Base-by-base conservation (phyloP, 2,888 invertebrate species). In the Tetramorium bicarinatum region DNA sequence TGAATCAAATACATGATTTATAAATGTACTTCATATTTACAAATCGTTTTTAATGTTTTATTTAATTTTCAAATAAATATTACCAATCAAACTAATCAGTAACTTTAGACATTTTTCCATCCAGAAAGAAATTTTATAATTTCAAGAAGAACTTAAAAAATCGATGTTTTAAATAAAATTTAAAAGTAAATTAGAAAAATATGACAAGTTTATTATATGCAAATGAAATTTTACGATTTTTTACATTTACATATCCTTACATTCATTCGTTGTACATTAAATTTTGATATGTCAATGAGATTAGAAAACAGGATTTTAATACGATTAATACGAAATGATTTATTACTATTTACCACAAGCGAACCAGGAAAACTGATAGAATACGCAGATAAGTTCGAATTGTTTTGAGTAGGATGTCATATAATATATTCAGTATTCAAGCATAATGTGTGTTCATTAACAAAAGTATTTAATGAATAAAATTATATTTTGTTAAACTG, bases 311-410 rank as follows among this genome's bases (percentile, higher is more conserved):
- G 4, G 8, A 44, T 74, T n/a, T 41, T 4, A 13, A 74, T 41
- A 44, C 4, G 8, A 29, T 29, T 29, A 41, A 11, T 41, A 6
- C 52, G 15, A 59, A 59, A 38, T 72, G 41, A 61, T 61, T 61
- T 29, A 38, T 38, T 49, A 25, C 13, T 9, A 61, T 44, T n/a
- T 29, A 34, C 3, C 8, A 29, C 1, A 61, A 61, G 3, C 44
- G 13, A 74, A 59, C 13, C 21, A 61, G 47, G 47, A 62, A 75
- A 75, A 47, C 2, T 74, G n/a, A 29, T 49, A 59, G 11, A 61
- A 21, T 0, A 47, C n/a, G 9, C 15, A 75, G 21, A 61, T 75
- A 74, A 75, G 3, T 13, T 74, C 18, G 25, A 56, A 29, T 38
- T 0, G 1, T 44, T 74, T n/a, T 44, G 1, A 44, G n/a, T 44